Conservation (phyloP, 2,888 invertebrate genomes). For the Hesperia comma region DNA sequence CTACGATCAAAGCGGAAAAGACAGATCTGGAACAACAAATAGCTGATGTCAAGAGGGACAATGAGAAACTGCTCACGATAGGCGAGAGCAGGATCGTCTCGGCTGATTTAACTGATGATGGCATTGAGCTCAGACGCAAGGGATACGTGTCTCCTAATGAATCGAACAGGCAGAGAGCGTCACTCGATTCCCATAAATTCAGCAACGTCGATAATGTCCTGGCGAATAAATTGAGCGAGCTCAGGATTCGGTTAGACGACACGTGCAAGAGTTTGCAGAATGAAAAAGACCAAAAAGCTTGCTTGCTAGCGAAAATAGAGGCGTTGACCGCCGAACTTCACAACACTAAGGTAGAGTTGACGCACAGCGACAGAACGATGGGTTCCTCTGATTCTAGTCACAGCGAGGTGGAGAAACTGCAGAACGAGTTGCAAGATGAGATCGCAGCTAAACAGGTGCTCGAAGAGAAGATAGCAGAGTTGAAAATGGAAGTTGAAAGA, state of each 20-base stretch:
- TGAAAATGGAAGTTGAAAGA: slow-evolving; percentile 88
- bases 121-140: slow-evolving; percentile 71
- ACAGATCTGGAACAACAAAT: slow-evolving; percentile 91
- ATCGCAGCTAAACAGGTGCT: slow-evolving; percentile 76
- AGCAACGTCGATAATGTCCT: slow-evolving; percentile 74
- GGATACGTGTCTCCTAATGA: slow-evolving; percentile 67
- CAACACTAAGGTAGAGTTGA: slow-evolving; percentile 68
- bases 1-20: slow-evolving; percentile 89
- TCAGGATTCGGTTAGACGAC: slow-evolving; percentile 70
- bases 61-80: slow-evolving; percentile 88
- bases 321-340: slow-evolving; percentile 69
- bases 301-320: slow-evolving; percentile 70
- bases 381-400: slow-evolving; percentile 78
- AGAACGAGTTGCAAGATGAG: slow-evolving; percentile 78
- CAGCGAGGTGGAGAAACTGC: slow-evolving; percentile 74
- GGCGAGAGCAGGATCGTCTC: slow-evolving; percentile 74
- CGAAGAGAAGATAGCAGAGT: slow-evolving; percentile 73
- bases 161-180: slow-evolving; percentile 66
- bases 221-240: slow-evolving; percentile 70
- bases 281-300: slow-evolving; percentile 75
- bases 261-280: slow-evolving; percentile 69
- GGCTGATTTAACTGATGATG: slow-evolving; percentile 71
- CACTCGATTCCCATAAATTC: slow-evolving; percentile 76
- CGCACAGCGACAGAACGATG: slow-evolving; percentile 70
- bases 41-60: slow-evolving; percentile 90